Percentiles rank a stretch among this genome's conserved stretches.
These are phyloP conservation scores for Eulemur albifrons DNA, from an alignment of 2,797 vertebrate species.

Conservation along the genomic window DNA sequence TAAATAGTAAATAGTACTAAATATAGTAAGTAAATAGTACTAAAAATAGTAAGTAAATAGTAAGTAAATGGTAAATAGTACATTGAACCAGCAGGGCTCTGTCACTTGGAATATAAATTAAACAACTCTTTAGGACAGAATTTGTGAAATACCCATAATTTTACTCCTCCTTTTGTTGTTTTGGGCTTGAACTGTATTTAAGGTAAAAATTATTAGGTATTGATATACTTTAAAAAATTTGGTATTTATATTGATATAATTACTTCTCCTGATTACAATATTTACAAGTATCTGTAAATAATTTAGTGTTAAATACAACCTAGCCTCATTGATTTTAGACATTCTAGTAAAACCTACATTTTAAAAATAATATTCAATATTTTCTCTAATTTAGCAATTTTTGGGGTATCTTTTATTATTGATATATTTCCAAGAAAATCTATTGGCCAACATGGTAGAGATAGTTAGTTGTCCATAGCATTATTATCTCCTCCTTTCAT, in stretches of 20 bases:
- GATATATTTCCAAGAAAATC: not conserved
- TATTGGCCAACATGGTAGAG: not conserved
- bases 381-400: not conserved
- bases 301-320: not conserved
- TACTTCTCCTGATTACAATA: not conserved
- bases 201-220: constrained; percentile 10
- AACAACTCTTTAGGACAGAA: not conserved
- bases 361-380: constrained; percentile 10
- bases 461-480: not conserved
- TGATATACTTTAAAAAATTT: not conserved
- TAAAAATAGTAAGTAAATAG: too few species aligned
- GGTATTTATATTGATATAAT: not conserved
- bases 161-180: constrained; percentile 17
- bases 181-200: not conserved
- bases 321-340: not conserved
- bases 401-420: constrained; percentile 26
- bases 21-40: too few species aligned
- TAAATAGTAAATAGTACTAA: too few species aligned
- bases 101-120: not conserved
- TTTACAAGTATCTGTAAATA: constrained; percentile 34
- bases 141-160: constrained; percentile 1
- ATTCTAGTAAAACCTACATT: not conserved
- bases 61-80: too few species aligned
- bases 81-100: not conserved
- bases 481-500: not conserved